A percentile compares a stretch with the other conserved stretches of the same genome.
phyloP scores from a whole-genome alignment of 2,797 vertebrate genomes.

The Paedocypris micromegethes region DNA sequence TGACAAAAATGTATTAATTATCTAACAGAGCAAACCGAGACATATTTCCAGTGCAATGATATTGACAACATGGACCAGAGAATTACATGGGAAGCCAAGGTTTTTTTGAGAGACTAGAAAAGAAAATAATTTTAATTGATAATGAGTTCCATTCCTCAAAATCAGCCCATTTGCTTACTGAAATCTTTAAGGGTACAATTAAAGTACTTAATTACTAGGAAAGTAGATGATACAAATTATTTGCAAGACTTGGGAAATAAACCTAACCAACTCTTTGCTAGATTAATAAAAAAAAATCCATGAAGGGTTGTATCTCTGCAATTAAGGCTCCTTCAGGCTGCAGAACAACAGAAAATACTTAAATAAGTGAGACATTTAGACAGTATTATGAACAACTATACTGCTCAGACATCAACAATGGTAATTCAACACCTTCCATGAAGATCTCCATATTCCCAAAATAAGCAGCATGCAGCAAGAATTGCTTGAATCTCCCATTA shows the following conservation, averaged over 20 bases:
- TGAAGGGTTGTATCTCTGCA: background rate
- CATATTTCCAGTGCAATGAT: background rate
- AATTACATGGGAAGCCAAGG: background rate
- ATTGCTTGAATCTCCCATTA: no score
- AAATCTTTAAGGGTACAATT: background rate
- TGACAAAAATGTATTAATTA: background rate
- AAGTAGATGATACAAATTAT: background rate
- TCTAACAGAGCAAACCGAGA: background rate
- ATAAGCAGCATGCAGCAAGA: no score
- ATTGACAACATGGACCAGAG: background rate
- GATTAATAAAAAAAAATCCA: background rate
- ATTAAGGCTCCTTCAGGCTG: background rate
- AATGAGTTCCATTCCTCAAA: background rate
- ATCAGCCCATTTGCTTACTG: background rate
- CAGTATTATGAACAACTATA: background rate
- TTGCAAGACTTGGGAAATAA: constrained; percentile 1
- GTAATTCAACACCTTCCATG: no score
- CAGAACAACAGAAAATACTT: background rate
- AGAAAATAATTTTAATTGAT: background rate
- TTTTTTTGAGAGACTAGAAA: background rate
- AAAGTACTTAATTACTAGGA: background rate
- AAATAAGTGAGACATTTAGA: background rate
- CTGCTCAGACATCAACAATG: no score
- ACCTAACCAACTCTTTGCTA: background rate
- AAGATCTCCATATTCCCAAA: no score